Percentiles rank a stretch among this genome's conserved stretches.
phyloP scores from a whole-genome alignment of 2,113 vertebrate genomes.

The Prionailurus viverrinus region DNA sequence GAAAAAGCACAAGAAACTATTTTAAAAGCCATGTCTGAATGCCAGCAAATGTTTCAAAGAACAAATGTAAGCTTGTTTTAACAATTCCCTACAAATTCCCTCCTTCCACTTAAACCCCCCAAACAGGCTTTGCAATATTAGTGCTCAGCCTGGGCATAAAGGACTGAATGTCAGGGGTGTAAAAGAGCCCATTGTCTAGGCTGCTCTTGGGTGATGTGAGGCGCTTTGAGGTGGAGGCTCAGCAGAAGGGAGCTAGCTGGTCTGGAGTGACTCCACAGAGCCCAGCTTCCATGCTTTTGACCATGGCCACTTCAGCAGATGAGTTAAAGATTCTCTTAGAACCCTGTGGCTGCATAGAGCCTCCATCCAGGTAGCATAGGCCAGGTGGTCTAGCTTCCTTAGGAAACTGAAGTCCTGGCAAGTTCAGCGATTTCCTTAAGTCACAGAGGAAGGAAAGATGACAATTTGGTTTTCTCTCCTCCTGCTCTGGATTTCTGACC shows the following conservation, averaged over 20 bases:
- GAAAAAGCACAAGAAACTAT: conserved; percentile 73
- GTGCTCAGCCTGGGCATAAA: neutral
- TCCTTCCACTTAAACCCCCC: neutral
- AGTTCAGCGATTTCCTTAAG: neutral
- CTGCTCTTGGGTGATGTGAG: neutral
- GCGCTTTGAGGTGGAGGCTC: neutral
- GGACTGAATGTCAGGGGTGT: neutral
- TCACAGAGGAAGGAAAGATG: neutral
- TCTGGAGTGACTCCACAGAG: neutral
- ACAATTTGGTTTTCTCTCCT: neutral
- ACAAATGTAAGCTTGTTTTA: conserved; percentile 78
- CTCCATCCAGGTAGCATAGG: neutral
- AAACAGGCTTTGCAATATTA: neutral
- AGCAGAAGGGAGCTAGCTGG: neutral
- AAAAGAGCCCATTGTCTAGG: conserved; percentile 51
- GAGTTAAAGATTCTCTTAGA: neutral
- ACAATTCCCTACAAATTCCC: conserved; percentile 47
- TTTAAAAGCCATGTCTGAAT: conserved; percentile 60
- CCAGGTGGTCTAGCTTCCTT: neutral
- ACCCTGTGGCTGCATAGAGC: neutral
- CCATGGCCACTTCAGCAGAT: neutral
- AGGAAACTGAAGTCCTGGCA: neutral
- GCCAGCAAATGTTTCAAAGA: conserved; percentile 75
- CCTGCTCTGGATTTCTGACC: neutral
- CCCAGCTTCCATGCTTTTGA: neutral